phyloP scores from a whole-genome alignment of 2,888 invertebrate genomes.

The Leptinotarsa tumamoca region DNA sequence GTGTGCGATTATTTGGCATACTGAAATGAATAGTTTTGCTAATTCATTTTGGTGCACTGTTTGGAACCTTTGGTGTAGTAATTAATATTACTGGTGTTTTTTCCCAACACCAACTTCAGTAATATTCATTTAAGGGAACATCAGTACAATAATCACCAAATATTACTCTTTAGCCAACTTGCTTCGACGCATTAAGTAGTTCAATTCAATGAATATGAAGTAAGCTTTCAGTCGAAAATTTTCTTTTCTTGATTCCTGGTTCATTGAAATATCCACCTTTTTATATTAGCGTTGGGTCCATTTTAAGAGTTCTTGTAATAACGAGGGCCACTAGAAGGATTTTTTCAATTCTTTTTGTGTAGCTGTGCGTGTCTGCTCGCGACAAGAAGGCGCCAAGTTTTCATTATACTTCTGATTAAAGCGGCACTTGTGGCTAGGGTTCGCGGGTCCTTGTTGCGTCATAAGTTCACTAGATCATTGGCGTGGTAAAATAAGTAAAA shows the following conservation, averaged over 20 bases:
- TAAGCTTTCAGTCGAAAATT: too few species aligned
- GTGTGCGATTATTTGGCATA: too few species aligned
- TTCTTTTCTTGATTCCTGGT: background rate
- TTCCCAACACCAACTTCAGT: too few species aligned
- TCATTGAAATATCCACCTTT: constrained; percentile 55
- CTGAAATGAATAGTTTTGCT: too few species aligned
- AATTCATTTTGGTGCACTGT: too few species aligned
- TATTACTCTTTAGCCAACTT: too few species aligned
- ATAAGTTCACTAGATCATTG: constrained; percentile 16
- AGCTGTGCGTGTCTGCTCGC: constrained; percentile 64
- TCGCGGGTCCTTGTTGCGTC: constrained; percentile 26
- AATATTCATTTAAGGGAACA: too few species aligned
- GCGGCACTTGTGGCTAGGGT: constrained; percentile 46
- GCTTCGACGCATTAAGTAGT: too few species aligned
- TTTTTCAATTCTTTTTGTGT: constrained; percentile 64
- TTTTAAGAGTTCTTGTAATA: constrained; percentile 53
- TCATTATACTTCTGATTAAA: constrained; percentile 66
- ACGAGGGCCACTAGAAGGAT: constrained; percentile 57
- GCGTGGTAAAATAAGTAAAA: background rate
- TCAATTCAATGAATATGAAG: too few species aligned
- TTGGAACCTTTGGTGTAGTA: too few species aligned
- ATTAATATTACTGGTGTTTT: too few species aligned
- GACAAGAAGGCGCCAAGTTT: constrained; percentile 66
- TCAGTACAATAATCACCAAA: too few species aligned
- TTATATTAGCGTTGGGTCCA: constrained; percentile 53